Percentiles rank a stretch among this genome's conserved stretches.
phyloP scores from a whole-genome alignment of 2,797 vertebrate genomes.

The Synanceia verrucosa region DNA sequence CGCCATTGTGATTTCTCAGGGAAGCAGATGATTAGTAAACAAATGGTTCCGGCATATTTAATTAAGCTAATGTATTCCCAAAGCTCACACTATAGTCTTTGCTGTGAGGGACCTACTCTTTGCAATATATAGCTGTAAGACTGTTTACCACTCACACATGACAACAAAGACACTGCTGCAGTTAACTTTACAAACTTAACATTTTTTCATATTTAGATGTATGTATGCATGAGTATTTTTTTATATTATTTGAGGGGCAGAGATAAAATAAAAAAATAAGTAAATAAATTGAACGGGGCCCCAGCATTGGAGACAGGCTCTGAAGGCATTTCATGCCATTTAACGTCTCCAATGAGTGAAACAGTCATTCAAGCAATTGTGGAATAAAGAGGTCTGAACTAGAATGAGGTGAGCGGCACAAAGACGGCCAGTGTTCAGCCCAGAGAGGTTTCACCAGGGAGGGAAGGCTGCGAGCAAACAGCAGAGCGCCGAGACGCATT shows the following conservation, averaged over 20 bases:
- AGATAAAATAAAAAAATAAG: no score
- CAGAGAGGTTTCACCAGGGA: constrained; percentile 34
- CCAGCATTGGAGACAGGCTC: background rate
- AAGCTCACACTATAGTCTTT: constrained; percentile 9
- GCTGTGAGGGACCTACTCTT: background rate
- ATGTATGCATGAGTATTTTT: no score
- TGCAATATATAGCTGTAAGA: background rate
- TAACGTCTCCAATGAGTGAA: constrained; percentile 29
- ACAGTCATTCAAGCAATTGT: constrained; percentile 37
- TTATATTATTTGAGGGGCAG: background rate
- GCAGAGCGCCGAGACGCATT: constrained; percentile 27
- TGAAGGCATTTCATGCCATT: constrained; percentile 13
- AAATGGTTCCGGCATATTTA: constrained; percentile 67
- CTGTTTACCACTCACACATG: background rate
- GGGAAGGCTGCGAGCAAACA: constrained; percentile 61
- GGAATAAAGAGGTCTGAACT: constrained; percentile 63
- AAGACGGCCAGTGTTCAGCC: constrained; percentile 69
- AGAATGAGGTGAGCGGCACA: constrained; percentile 54
- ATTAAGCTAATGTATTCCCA: constrained; percentile 53
- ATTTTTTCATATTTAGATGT: no score
- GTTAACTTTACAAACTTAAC: no score
- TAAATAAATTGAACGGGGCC: constrained; percentile 2
- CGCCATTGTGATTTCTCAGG: constrained; percentile 66
- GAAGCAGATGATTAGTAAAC: constrained; percentile 72
- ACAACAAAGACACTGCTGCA: background rate